Base-by-base conservation (phyloP, 2,888 invertebrate genomes). In the Caenorhabditis panamensis region DNA sequence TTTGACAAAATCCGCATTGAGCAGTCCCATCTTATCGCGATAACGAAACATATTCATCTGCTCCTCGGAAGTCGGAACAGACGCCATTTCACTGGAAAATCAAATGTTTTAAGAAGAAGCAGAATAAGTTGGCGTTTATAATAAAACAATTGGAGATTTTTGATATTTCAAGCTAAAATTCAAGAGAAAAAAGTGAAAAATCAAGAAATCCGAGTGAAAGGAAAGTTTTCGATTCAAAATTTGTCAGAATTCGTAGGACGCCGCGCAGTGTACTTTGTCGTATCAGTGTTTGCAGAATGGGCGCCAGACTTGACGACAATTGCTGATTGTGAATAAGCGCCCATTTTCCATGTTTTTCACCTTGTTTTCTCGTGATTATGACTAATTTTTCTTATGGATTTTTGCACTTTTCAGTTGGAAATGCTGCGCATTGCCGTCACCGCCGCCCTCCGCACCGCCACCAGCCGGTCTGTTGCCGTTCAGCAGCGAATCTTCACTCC, bases 21-120 rank as follows among this genome's bases (percentile, higher is more conserved):
- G 63, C 4, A 82, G 36, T 2, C 49, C 51, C 77, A 82, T 78
- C 53, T 82, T 82, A 51, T 82, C 82, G 9, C 82, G 77, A 9
- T 69, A 47, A 1, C 82, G 77, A n/a, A 73, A 82, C 1, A 58
- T 9, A 37, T 82, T 82, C 77, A 82, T 73, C 26, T 77, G 77
- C 18, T 82, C 64, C 49, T 82, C 82, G 16, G 82, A 82, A 18
- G 82, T 77, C n/a, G 22, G 77, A 2, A 76, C 71, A 18, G 18
- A 18, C 13, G 3, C 18, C 31, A 31, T 56, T 56, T 56, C 36
- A 36, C 31, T 31, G 31, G 31, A 31, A 31, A 31, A 31, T 6
- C 4, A 31, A 31, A 31, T 31, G n/a, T n/a, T n/a, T n/a, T n/a
- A n/a, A n/a, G n/a, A n/a, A 31, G 31, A 9, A 31, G 31, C 4